A percentile compares a stretch with the other conserved stretches of the same genome.
Evolutionary conservation across 2,888 invertebrate species (phyloP).

Genomic region (Coelogynopora nodosa): DNA sequence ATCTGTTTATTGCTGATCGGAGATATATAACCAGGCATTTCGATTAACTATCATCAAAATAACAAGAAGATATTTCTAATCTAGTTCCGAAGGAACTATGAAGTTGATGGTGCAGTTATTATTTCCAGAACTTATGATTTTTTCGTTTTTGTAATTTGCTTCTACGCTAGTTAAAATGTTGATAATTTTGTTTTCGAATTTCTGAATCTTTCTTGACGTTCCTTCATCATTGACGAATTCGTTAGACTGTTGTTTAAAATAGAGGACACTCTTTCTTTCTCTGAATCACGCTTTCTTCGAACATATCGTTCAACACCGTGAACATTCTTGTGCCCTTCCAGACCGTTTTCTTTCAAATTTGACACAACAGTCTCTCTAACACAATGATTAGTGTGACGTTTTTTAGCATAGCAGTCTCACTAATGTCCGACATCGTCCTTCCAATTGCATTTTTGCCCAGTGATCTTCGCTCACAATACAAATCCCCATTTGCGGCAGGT

Average conservation of each 20-base stretch:
- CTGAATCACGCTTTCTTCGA: not conserved
- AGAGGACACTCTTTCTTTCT: not conserved
- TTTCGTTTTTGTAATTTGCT: no score
- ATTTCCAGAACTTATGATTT: no score
- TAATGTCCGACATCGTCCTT: not conserved
- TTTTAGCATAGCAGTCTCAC: not conserved
- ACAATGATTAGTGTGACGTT: not conserved
- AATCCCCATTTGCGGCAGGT: not conserved
- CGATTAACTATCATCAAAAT: no score
- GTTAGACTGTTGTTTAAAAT: not conserved
- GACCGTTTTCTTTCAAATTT: not conserved
- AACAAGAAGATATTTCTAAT: no score
- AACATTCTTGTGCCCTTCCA: not conserved
- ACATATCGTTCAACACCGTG: not conserved
- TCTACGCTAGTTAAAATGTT: no score
- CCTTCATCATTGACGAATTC: no score
- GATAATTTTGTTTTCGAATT: no score
- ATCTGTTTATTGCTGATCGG: no score
- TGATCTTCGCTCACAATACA: not conserved
- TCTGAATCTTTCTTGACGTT: no score
- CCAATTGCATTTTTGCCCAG: not conserved
- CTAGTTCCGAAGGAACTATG: no score
- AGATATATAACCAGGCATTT: no score
- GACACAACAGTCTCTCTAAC: not conserved
- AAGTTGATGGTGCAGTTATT: no score